phyloP scores from a whole-genome alignment of 2,888 invertebrate species.

The Timandra comae region DNA sequence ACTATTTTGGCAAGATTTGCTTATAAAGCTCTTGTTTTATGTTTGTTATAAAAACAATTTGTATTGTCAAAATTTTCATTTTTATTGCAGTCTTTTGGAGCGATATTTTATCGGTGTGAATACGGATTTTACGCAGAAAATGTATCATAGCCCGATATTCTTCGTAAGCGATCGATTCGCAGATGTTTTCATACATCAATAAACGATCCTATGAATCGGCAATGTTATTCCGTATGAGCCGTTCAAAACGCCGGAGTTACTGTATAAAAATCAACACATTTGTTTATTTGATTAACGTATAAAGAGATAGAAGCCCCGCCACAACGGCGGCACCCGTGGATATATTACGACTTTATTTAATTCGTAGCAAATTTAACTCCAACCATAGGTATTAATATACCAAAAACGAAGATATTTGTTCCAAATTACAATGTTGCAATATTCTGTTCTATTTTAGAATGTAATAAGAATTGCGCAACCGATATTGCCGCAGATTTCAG shows the following conservation, averaged over 20 bases:
- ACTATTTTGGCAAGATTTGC: too few relatives aligned
- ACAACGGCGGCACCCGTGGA: constrained; percentile 64
- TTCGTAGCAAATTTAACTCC: constrained; percentile 54
- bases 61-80: not conserved
- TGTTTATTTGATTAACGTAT: constrained; percentile 68
- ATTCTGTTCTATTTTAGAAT: not conserved
- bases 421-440: constrained; percentile 2
- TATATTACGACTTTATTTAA: constrained; percentile 73
- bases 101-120: too few relatives aligned
- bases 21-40: not conserved
- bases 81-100: too few relatives aligned
- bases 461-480: too few relatives aligned
- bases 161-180: constrained; percentile 14
- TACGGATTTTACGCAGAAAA: too few relatives aligned
- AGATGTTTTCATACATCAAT: constrained; percentile 25
- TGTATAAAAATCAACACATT: constrained; percentile 69
- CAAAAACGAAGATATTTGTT: constrained; percentile 12
- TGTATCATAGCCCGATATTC: constrained; percentile 18
- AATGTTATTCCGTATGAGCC: constrained; percentile 34
- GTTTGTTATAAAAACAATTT: constrained; percentile 1
- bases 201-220: constrained; percentile 46
- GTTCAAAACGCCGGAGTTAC: constrained; percentile 48
- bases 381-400: too few relatives aligned
- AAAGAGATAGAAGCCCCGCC: constrained; percentile 50
- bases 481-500: too few relatives aligned